phyloP scores from a whole-genome alignment of 2,113 vertebrate species.

The Grantiella picta region DNA sequence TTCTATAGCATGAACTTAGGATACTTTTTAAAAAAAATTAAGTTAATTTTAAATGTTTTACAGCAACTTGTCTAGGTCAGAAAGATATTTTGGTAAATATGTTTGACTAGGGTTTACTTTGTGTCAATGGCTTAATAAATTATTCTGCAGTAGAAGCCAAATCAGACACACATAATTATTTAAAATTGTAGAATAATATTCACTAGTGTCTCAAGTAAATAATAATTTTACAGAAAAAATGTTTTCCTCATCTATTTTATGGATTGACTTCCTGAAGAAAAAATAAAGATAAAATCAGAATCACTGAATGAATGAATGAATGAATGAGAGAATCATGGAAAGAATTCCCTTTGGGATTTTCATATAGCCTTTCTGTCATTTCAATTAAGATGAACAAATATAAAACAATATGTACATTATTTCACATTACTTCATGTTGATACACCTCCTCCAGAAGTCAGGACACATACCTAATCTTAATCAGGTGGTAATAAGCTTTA shows the following conservation, averaged over 20 bases:
- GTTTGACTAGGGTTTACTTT: neutral
- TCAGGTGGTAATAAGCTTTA: slow-evolving; percentile 47
- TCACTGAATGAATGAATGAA: neutral
- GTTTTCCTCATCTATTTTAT: neutral
- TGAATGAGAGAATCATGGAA: neutral
- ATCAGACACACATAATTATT: neutral
- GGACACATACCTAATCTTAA: slow-evolving; percentile 7
- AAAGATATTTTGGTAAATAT: neutral
- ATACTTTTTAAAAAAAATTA: neutral
- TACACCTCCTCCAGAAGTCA: neutral
- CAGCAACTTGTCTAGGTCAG: neutral
- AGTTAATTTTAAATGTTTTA: neutral
- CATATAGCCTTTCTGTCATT: neutral
- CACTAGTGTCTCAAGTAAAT: neutral
- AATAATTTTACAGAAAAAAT: neutral
- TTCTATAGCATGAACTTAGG: neutral
- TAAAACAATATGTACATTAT: neutral
- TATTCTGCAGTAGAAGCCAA: neutral
- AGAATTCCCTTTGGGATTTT: neutral
- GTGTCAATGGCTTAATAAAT: neutral
- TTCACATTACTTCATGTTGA: neutral
- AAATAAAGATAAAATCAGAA: neutral
- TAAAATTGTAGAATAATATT: neutral
- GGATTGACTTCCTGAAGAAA: neutral
- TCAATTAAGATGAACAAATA: neutral